Conservation (phyloP, 2,888 invertebrate genomes). For the Caenorhabditis sulstoni region DNA sequence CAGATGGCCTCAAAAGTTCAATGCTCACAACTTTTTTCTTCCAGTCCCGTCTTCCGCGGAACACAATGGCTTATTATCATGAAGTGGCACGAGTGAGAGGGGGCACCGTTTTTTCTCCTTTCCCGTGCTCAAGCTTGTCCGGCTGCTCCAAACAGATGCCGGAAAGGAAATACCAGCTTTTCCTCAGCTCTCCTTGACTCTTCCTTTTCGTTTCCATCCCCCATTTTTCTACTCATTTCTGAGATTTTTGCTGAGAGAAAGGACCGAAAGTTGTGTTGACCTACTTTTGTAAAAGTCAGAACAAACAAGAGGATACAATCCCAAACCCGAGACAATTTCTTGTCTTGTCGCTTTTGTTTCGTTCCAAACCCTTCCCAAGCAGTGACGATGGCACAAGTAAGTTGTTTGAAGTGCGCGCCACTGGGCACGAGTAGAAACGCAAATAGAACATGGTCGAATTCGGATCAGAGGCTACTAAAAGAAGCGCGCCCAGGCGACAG, state of each 20-base stretch:
- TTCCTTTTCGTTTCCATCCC: background rate
- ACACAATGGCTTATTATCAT: conserved; percentile 48
- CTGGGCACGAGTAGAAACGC: conserved; percentile 44
- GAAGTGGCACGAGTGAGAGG: conserved; percentile 33
- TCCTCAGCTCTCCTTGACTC: background rate
- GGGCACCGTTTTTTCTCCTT: conserved; percentile 24
- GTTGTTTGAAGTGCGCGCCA: conserved; percentile 33
- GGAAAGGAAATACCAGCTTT: background rate
- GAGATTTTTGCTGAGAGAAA: no score
- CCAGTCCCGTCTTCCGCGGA: no score
- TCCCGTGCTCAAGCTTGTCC: conserved; percentile 24
- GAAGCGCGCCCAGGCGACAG: background rate
- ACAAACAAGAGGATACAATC: background rate
- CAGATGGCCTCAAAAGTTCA: background rate
- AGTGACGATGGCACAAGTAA: conserved; percentile 35
- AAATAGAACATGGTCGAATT: conserved; percentile 49
- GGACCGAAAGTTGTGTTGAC: background rate
- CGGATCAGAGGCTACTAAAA: conserved; percentile 38
- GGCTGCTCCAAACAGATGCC: background rate
- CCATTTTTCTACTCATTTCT: no score
- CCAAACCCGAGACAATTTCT: no score
- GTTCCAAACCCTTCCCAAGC: background rate
- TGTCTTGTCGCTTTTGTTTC: background rate
- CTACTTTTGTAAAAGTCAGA: background rate
- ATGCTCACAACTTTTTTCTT: conserved; percentile 3